Evolutionary conservation across 2,797 vertebrate species (phyloP), one percentile per base, ranked within the genome.

Genomic region (Triplophysa bombifrons): DNA sequence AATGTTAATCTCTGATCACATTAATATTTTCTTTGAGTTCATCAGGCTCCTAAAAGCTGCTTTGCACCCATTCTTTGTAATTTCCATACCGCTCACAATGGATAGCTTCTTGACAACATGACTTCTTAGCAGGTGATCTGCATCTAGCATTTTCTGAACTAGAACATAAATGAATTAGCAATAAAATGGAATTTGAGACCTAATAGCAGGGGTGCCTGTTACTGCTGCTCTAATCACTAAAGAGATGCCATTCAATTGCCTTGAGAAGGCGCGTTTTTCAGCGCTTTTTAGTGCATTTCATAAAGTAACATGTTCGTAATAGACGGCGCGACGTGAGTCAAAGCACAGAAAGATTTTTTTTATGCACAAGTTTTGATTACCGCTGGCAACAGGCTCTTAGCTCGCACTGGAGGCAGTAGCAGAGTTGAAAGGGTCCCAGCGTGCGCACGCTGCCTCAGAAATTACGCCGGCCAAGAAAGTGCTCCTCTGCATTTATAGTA

Each of bases 81-180:
- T 93, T 94, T 93, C 94, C 95, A 90, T 95, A 93, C 93, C 91
- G 92, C 90, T n/a, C 92, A 88, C 96, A 96, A 97, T 96, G 95
- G 95, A 93, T 92, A 95, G 93, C 93, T 88, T 92, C 95, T 95
- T 96, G 96, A 96, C 96, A 97, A 96, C 96, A 96, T 93, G 96
- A 94, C 94, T 94, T 96, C 96, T 92, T 96, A 95, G 96, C 95
- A 95, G 97, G 96, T 95, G 95, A 95, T 95, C 95, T 94, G 93
- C 94, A 93, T 96, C 95, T 95, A 95, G 95, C 96, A 92, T 92
- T 93, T 72, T 96, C 96, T 96, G 95, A 97, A 97, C 96, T 95
- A 96, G 96, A 95, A 96, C 96, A 95, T 97, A 97, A 97, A 97
- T 97, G 96, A 98, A 98, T 98, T 97, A 97, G 96, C 96, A 96